A percentile compares a stretch with the other conserved stretches of the same genome.
These are phyloP conservation scores for Neodiprion fabricii DNA, from an alignment of 1,140 invertebrate species.

Conservation along the genomic window DNA sequence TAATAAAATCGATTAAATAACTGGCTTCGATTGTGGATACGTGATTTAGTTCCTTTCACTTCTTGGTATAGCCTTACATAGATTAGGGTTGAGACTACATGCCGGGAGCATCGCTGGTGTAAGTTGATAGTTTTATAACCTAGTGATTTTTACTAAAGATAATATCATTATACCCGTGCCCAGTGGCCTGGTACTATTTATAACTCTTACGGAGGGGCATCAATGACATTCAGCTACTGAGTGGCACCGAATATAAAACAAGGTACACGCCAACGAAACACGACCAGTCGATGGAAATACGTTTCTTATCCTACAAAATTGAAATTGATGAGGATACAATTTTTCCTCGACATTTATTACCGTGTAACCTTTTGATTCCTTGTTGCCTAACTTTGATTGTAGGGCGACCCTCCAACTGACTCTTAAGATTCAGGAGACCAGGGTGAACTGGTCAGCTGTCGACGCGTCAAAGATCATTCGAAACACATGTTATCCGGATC, in stretches of 20 bases:
- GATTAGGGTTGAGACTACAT: not conserved
- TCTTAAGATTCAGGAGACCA: too few relatives aligned
- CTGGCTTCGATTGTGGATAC: not conserved
- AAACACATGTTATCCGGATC: too few relatives aligned
- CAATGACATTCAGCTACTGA: slow-evolving; percentile 7
- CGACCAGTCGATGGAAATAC: not conserved
- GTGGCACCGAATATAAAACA: slow-evolving; percentile 2
- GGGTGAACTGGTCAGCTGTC: too few relatives aligned
- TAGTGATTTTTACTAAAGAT: not conserved
- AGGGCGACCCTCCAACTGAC: too few relatives aligned
- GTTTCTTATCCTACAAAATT: not conserved
- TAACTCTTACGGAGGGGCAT: not conserved
- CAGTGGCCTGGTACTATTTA: slow-evolving; percentile 2
- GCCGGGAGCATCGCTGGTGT: not conserved
- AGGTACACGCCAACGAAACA: not conserved
- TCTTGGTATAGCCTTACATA: not conserved
- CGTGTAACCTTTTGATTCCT: not conserved
- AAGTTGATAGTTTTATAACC: slow-evolving; percentile 7
- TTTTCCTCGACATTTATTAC: not conserved
- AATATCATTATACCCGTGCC: slow-evolving; percentile 2
- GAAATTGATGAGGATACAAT: not conserved
- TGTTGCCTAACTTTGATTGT: too few relatives aligned
- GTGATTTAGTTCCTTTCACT: slow-evolving; percentile 7
- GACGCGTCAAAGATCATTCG: too few relatives aligned
- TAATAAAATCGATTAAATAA: slow-evolving; percentile 4